Percentiles rank a stretch among this genome's conserved stretches.
These are phyloP conservation scores for Apogon talboti DNA, from an alignment of 2,797 vertebrate species.

Conservation along the genomic window DNA sequence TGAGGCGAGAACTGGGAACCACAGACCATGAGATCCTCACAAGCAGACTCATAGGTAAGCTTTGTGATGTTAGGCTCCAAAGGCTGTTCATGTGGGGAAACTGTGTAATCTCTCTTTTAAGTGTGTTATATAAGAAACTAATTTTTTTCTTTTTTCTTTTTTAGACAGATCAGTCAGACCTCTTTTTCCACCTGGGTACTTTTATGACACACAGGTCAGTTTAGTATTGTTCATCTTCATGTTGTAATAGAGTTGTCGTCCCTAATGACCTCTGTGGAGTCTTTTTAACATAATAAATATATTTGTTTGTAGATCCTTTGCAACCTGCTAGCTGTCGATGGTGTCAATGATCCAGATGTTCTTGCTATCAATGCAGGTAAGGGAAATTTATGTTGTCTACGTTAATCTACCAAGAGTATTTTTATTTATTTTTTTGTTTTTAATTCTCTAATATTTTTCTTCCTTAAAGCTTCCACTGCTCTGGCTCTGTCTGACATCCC, in stretches of 20 bases:
- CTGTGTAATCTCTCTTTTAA: neutral
- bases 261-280: too few species aligned
- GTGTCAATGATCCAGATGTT: slow-evolving; percentile 93
- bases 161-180: slow-evolving; percentile 95
- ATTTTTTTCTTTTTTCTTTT: slow-evolving; percentile 3
- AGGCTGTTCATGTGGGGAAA: neutral
- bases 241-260: neutral
- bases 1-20: slow-evolving; percentile 91
- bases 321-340: slow-evolving; percentile 97
- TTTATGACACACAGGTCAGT: slow-evolving; percentile 96
- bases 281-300: neutral
- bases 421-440: neutral
- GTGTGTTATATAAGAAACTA: neutral
- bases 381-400: neutral
- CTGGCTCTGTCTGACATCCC: slow-evolving; percentile 96
- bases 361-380: slow-evolving; percentile 97
- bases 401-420: slow-evolving; percentile 1
- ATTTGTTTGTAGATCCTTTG: slow-evolving; percentile 80
- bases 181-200: slow-evolving; percentile 95
- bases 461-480: slow-evolving; percentile 90
- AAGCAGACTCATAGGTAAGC: slow-evolving; percentile 94
- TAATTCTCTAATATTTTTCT: slow-evolving; percentile 24
- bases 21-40: slow-evolving; percentile 96
- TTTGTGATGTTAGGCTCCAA: neutral
- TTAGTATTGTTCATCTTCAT: neutral